These are phyloP conservation scores for Atlantisia rogersi DNA, from an alignment of 2,113 vertebrate genomes.

Conservation along the genomic window DNA sequence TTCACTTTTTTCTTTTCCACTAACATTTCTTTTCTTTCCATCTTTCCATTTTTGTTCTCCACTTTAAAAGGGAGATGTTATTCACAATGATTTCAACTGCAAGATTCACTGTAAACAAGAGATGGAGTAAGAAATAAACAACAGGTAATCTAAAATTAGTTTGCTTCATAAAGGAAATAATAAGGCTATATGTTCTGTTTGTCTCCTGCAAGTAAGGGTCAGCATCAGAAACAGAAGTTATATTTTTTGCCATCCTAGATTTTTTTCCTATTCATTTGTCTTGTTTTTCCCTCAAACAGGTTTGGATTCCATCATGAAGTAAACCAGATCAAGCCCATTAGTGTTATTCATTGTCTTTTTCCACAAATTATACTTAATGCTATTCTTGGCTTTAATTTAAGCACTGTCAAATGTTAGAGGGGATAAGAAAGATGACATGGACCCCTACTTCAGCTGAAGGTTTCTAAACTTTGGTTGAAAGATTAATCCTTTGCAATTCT, in stretches of 20 bases:
- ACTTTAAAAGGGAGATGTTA: not conserved
- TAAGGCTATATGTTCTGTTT: not conserved
- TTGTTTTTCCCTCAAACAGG: not conserved
- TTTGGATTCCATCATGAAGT: not conserved
- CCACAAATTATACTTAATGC: not conserved
- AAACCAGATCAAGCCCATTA: not conserved
- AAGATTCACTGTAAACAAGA: not conserved
- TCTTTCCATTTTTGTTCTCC: not conserved
- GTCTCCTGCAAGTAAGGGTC: not conserved
- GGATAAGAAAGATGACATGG: not conserved
- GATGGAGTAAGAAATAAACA: not conserved
- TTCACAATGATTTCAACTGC: not conserved
- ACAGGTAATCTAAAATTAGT: not conserved
- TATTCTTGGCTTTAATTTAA: not conserved
- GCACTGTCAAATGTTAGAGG: not conserved
- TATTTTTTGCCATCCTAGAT: not conserved
- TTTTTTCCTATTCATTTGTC: not conserved
- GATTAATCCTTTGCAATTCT: not conserved
- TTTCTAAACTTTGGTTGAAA: not conserved
- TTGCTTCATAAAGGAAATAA: not conserved
- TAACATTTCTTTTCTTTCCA: not conserved
- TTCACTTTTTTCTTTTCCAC: not conserved
- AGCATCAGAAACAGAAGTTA: not conserved
- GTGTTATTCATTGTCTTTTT: not conserved
- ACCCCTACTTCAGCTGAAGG: not conserved